Evolutionary conservation across 2,113 vertebrate genomes (phyloP), one percentile per base, ranked within the genome.

Genomic region (Indri indri): DNA sequence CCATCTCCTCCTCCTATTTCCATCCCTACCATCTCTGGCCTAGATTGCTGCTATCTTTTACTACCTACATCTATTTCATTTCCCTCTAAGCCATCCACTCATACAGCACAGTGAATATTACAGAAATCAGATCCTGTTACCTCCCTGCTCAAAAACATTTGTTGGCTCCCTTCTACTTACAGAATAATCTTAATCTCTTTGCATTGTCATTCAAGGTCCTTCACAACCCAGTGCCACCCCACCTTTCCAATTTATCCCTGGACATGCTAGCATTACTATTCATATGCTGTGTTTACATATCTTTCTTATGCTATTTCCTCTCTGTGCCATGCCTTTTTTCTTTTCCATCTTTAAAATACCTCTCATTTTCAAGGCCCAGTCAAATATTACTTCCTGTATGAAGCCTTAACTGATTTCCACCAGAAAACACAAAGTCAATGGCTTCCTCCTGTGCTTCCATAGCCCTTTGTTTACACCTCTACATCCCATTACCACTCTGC

Each of bases 331-430:
- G 79, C 40, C 80, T 42, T 82, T 79, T 90, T 71, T 79, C 71
- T 73, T 94, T 92, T 45, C 90, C 37, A 79, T 37, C 57, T 93
- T 79, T 32, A 89, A 97, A 84, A 89, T 27, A 61, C 9, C 74
- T 65, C 30, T 74, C 37, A 83, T 80, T 83, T 96, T 82, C 70
- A 97, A 87, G 34, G 80, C 10, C 20, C 74, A 80, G 83, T 79
- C 84, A 83, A 95, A 42, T 92, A 92, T 52, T 65, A 82, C 94
- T 96, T 95, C 96, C 96, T 89, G 34, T 91, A 65, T 57, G 79
- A 96, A 92, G 87, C 57, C 66, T 89, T 79, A 76, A 87, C 73
- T 90, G 68, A 95, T 61, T 82, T 81, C 47, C 32, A 42, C 54
- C 57, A 73, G 17, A 68, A 82, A 94, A 47, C 6, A 71, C 14